Base-by-base conservation (phyloP, 1,140 invertebrate species). In the Globodera ellingtonae region DNA sequence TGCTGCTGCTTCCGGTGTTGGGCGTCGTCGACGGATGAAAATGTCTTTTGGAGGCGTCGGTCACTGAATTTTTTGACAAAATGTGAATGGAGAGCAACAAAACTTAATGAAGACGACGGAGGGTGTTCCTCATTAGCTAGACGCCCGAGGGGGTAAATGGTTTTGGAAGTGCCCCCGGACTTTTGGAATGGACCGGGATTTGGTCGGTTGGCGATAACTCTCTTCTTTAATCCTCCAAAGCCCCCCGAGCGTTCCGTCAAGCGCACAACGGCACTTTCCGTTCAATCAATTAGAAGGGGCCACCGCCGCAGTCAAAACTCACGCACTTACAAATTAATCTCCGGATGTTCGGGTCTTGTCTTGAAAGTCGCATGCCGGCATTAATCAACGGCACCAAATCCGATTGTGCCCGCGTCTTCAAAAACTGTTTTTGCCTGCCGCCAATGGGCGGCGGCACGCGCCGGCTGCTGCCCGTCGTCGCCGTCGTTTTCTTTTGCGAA, bases 361-460 rank as follows among this genome's bases (percentile, higher is more conserved):
- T 24, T 24, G 21, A 35, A 4, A 76, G 62, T 59, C 67, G 52
- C 47, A 67, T 21, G 18, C 75, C 75, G 10, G 75, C 75, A 13
- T 77, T 77, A 50, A 77, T 67, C 69, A 77, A 77, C 44, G 65
- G 18, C 10, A 52, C 75, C 48, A 77, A 66, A 21, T 77, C 62
- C 48, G 75, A 77, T 35, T 77, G 52, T 46, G 75, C 75, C 13
- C 75, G 65, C 62, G 48, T 65, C 48, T 77, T 77, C 24, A 77
- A 48, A 44, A 46, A 44, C 35, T 47, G 24, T 18, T 70, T 70
- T 35, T 35, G 67, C n/a, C 67, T 35, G 10, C 66, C 35, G 67
- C 10, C 35, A 9, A 77, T 50, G 13, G 62, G 75, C n/a, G 75
- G 75, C 9, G 75, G 75, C 21, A 65, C 5, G 24, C 48, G 48